phyloP scores from a whole-genome alignment of 1,140 invertebrate genomes.

The Paramacrobiotus metropolitanus region DNA sequence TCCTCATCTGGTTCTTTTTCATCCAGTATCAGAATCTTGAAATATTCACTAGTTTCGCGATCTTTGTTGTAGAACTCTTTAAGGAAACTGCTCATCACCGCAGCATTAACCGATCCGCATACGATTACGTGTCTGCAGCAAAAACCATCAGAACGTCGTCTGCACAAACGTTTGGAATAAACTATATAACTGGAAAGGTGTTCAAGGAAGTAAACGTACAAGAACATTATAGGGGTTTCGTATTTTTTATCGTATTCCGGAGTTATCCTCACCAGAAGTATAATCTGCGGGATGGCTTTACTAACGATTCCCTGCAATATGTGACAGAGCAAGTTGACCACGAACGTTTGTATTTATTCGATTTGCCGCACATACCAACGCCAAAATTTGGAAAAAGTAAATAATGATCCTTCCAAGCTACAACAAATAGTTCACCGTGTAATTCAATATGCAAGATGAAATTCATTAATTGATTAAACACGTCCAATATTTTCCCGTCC shows the following conservation, averaged over 20 bases:
- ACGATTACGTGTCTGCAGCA: background rate
- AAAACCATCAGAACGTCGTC: too few species aligned
- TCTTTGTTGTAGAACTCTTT: slow-evolving; percentile 3
- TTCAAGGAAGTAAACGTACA: background rate
- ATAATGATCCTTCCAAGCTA: slow-evolving; percentile 4
- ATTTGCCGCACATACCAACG: slow-evolving; percentile 2
- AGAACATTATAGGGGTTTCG: background rate
- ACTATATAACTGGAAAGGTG: background rate
- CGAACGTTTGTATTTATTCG: background rate
- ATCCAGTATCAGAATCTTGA: background rate
- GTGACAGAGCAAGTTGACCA: background rate
- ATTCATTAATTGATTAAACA: too few species aligned
- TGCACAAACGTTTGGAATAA: background rate
- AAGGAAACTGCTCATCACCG: background rate
- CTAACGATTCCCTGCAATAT: background rate
- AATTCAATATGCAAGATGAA: too few species aligned
- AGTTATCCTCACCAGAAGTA: background rate
- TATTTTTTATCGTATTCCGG: background rate
- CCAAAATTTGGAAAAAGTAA: background rate
- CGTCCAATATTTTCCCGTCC: too few species aligned
- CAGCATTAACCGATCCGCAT: background rate
- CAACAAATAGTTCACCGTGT: background rate
- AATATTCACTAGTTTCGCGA: background rate
- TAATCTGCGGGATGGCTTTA: slow-evolving; percentile 1
- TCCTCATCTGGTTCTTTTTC: slow-evolving; percentile 28